These are phyloP conservation scores for Perdix hodgsoniae DNA, from an alignment of 2,797 vertebrate genomes.

Conservation along the genomic window DNA sequence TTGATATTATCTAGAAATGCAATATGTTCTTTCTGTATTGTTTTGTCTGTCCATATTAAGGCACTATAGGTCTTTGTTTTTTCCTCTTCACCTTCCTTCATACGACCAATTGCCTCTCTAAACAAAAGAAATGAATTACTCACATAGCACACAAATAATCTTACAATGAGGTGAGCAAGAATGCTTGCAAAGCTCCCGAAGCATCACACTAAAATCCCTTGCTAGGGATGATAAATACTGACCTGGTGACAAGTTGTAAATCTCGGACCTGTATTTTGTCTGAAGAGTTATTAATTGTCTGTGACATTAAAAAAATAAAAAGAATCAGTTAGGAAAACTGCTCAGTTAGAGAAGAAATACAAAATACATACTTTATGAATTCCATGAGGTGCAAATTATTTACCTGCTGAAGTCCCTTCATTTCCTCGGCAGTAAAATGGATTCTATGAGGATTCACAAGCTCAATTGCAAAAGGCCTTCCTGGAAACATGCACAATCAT, in stretches of 20 bases:
- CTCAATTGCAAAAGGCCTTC: conserved; percentile 95
- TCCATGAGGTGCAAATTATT: conserved; percentile 34
- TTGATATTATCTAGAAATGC: conserved; percentile 88
- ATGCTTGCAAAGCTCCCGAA: not conserved
- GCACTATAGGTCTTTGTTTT: conserved; percentile 97
- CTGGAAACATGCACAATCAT: conserved; percentile 77
- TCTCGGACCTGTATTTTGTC: conserved; percentile 95
- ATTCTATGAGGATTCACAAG: conserved; percentile 92
- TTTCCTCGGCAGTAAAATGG: conserved; percentile 81
- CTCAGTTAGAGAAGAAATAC: conserved; percentile 15
- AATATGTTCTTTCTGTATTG: conserved; percentile 86
- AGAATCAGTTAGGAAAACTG: conserved; percentile 51
- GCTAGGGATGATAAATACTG: conserved; percentile 29
- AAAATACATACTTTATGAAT: not conserved
- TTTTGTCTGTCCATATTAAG: conserved; percentile 91
- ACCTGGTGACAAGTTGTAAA: conserved; percentile 95
- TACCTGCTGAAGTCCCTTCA: conserved; percentile 95
- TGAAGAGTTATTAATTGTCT: conserved; percentile 93
- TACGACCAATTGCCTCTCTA: conserved; percentile 93
- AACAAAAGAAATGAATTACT: conserved; percentile 61
- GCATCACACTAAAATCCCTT: not conserved
- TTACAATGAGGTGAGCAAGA: not conserved
- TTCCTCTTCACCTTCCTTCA: conserved; percentile 98
- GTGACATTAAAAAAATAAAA: conserved; percentile 17
- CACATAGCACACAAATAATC: not conserved